phyloP scores from a whole-genome alignment of 2,888 invertebrate genomes.

The Oligia latruncula region DNA sequence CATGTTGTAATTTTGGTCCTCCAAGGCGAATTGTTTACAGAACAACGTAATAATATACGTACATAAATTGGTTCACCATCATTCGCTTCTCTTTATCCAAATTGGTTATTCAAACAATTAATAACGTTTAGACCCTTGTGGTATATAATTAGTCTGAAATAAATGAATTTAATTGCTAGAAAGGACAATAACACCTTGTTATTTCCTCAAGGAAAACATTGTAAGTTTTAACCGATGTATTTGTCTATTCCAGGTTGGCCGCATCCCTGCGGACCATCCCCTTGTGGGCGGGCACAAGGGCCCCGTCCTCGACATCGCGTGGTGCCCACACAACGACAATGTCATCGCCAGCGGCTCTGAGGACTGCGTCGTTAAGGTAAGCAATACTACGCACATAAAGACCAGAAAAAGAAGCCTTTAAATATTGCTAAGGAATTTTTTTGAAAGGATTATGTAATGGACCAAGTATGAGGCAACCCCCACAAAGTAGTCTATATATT shows the following conservation, averaged over 20 bases:
- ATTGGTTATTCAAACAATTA: not conserved
- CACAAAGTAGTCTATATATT: not conserved
- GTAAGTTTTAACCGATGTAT: not conserved
- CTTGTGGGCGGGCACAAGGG: conserved; percentile 99
- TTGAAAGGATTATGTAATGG: not conserved
- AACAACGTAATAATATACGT: not conserved
- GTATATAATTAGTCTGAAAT: not conserved
- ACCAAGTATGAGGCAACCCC: too few species aligned
- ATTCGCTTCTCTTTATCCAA: not conserved
- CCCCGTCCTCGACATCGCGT: conserved; percentile 98
- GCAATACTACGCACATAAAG: not conserved
- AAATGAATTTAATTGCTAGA: not conserved
- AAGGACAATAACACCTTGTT: not conserved
- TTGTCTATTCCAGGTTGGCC: conserved; percentile 93
- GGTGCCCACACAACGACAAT: conserved; percentile 99
- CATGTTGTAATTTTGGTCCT: conserved; percentile 1
- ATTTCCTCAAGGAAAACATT: conserved; percentile 22
- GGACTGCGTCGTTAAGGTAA: conserved; percentile 97
- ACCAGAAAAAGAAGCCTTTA: not conserved
- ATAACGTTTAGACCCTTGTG: not conserved
- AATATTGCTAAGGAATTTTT: not conserved
- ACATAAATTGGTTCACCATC: not conserved
- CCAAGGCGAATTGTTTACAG: not conserved
- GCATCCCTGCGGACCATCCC: conserved; percentile 98
- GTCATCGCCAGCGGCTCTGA: conserved; percentile 99